phyloP scores from a whole-genome alignment of 53 echinoderm and acorn worm genomes.

The Arbacia lixula region DNA sequence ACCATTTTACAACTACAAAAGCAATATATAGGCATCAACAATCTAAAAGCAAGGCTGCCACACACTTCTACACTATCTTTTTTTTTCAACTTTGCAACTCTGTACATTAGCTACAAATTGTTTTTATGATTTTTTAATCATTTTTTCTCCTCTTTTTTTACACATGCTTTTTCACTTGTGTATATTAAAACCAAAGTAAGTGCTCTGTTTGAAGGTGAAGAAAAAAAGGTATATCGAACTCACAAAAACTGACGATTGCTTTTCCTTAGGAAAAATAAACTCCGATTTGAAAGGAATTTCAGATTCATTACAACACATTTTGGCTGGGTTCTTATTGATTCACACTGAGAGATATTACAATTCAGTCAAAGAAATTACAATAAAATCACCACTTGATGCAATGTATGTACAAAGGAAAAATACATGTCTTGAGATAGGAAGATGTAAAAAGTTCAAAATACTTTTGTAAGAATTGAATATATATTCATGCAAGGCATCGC shows the following conservation, averaged over 20 bases:
- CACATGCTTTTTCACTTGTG: constrained; percentile 12
- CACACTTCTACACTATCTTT: background rate
- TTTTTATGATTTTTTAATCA: background rate
- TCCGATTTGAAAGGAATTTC: too few relatives aligned
- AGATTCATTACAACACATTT: too few relatives aligned
- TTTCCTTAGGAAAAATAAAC: too few relatives aligned
- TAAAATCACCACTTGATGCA: constrained; percentile 19
- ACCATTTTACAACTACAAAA: too few relatives aligned
- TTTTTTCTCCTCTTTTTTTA: background rate
- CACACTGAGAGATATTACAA: constrained; percentile 5
- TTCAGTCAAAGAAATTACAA: constrained; percentile 12
- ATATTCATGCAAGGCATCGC: constrained; percentile 51
- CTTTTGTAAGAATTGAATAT: constrained; percentile 52
- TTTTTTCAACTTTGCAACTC: background rate
- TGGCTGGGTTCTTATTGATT: too few relatives aligned
- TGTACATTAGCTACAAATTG: too few relatives aligned
- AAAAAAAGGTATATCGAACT: background rate
- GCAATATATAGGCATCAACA: too few relatives aligned
- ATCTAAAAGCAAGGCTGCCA: too few relatives aligned
- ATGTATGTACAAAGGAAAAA: constrained; percentile 42
- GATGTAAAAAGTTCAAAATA: constrained; percentile 57
- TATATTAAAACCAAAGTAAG: background rate
- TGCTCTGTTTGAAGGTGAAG: background rate
- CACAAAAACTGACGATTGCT: constrained; percentile 23
- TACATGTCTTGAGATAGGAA: constrained; percentile 26